phyloP scores from a whole-genome alignment of 1,140 invertebrate genomes.

The Zaprionus africanus region DNA sequence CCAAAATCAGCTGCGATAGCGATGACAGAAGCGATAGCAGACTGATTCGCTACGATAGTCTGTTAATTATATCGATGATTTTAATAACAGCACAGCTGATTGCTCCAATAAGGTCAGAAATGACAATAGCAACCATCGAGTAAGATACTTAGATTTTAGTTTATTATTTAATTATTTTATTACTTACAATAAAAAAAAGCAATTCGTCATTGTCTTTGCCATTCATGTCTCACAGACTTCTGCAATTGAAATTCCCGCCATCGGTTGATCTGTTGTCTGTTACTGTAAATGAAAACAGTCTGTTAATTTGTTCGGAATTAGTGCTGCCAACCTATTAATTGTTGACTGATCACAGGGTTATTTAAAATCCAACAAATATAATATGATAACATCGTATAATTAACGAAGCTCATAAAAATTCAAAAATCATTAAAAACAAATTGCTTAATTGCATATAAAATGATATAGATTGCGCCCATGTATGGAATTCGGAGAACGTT shows the following conservation, averaged over 20 bases:
- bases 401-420: not conserved
- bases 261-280: not conserved
- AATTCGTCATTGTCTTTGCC: not conserved
- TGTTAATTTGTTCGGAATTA: not conserved
- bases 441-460: not conserved
- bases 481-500: not conserved
- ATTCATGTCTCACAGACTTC: not conserved
- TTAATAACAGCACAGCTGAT: constrained; percentile 7
- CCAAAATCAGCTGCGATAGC: constrained; percentile 49
- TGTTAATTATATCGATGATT: constrained; percentile 2
- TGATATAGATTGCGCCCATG: no score
- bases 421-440: not conserved
- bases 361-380: not conserved
- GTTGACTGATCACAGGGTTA: not conserved
- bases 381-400: not conserved
- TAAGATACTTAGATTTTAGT: not conserved
- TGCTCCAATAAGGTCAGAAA: not conserved
- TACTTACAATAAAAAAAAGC: not conserved
- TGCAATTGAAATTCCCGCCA: constrained; percentile 3
- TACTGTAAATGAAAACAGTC: not conserved
- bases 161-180: not conserved
- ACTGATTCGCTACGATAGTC: not conserved
- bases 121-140: not conserved
- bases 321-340: not conserved
- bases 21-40: constrained; percentile 17